Evolutionary conservation across 2,797 vertebrate species (phyloP).

Genomic region (Trachurus trachurus): DNA sequence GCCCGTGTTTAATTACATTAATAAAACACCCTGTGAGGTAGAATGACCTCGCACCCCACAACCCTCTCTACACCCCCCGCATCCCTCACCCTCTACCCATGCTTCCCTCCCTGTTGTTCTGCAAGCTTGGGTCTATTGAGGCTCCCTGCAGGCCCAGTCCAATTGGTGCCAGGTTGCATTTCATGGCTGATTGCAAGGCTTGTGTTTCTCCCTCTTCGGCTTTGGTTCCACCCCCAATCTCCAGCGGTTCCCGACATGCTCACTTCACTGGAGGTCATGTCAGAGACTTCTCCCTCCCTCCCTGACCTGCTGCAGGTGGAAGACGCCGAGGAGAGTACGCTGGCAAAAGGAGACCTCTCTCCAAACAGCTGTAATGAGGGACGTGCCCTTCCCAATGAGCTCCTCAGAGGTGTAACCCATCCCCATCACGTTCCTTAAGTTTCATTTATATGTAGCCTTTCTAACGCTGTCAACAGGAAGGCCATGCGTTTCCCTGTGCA

Average conservation of each 20-base stretch:
- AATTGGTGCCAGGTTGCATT: constrained; percentile 82
- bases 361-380: constrained; percentile 76
- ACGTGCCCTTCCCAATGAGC: constrained; percentile 73
- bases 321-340: constrained; percentile 43
- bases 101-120: constrained; percentile 61
- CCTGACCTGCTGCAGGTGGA: constrained; percentile 72
- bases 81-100: constrained; percentile 42
- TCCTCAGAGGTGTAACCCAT: constrained; percentile 67
- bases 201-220: constrained; percentile 74
- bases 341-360: constrained; percentile 59
- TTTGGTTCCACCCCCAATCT: constrained; percentile 74
- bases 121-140: constrained; percentile 57
- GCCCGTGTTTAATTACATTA: constrained; percentile 85
- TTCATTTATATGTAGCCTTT: constrained; percentile 33
- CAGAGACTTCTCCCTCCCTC: constrained; percentile 72
- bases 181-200: constrained; percentile 83
- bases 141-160: constrained; percentile 73
- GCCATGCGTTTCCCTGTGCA: constrained; percentile 24
- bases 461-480: constrained; percentile 47
- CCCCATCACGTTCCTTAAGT: constrained; percentile 40
- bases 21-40: constrained; percentile 84
- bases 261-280: constrained; percentile 82
- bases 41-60: constrained; percentile 78
- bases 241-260: constrained; percentile 79
- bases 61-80: constrained; percentile 47